Evolutionary conservation across 2,888 invertebrate genomes (phyloP).

Genomic region (Cremastobaeus sp.): DNA sequence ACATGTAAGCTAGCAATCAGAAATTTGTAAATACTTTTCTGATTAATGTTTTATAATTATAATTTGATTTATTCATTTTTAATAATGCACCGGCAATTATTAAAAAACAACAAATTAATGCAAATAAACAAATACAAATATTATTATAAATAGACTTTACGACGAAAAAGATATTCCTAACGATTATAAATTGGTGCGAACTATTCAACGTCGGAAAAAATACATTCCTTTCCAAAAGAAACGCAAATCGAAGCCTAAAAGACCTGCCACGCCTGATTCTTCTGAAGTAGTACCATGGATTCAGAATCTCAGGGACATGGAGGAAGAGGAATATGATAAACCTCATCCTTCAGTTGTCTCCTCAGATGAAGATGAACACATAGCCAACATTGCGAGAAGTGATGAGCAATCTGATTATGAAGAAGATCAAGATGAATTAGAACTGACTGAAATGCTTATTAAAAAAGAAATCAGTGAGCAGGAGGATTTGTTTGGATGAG

Average conservation of each 20-base stretch:
- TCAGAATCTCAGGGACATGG: conserved; percentile 8
- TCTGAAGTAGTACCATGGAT: conserved; percentile 32
- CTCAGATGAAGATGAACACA: conserved; percentile 15
- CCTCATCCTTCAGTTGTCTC: conserved; percentile 16
- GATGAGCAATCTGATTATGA: no score
- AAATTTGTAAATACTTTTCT: neutral
- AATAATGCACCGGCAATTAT: no score
- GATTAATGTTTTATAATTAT: no score
- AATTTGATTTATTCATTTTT: neutral
- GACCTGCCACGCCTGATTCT: conserved; percentile 23
- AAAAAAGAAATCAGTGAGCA: no score
- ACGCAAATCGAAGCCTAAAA: conserved; percentile 13
- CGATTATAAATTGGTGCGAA: conserved; percentile 86
- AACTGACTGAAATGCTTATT: no score
- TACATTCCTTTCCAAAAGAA: conserved; percentile 34
- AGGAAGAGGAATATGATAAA: conserved; percentile 17
- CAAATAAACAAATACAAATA: conserved; percentile 1
- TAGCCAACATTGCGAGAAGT: conserved; percentile 12
- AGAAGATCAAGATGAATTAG: conserved; percentile 28
- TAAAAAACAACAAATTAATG: no score
- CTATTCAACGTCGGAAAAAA: conserved; percentile 87
- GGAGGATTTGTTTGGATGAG: no score
- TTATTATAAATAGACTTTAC: conserved; percentile 84
- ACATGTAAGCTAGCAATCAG: conserved; percentile 73
- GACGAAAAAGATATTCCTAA: conserved; percentile 96